Conservation (phyloP, 2,113 vertebrate genomes). For the Labeo catla region DNA sequence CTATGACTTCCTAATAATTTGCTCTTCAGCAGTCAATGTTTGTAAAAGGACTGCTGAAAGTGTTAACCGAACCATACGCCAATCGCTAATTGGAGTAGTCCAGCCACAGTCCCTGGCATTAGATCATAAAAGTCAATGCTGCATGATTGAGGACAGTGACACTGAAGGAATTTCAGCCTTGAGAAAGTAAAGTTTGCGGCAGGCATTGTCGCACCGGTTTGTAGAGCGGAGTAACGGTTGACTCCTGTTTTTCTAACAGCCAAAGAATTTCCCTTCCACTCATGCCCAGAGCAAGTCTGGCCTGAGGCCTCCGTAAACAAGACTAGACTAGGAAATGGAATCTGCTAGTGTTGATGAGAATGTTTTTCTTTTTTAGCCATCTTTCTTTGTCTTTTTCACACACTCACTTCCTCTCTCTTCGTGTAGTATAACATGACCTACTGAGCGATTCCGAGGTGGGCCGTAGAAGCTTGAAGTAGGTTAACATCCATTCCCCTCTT, state of each 20-base stretch:
- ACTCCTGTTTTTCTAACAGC: slow-evolving; percentile 33
- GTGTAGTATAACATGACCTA: slow-evolving; percentile 1
- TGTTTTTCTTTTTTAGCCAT: slow-evolving; percentile 7
- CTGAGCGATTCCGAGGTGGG: neutral
- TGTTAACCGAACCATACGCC: slow-evolving; percentile 23
- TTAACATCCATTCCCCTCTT: slow-evolving; percentile 6
- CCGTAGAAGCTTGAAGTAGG: neutral
- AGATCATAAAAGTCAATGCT: slow-evolving; percentile 25
- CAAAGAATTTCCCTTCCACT: slow-evolving; percentile 41
- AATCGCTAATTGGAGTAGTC: slow-evolving; percentile 37
- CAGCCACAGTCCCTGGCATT: neutral
- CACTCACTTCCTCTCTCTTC: neutral
- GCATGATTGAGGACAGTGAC: neutral
- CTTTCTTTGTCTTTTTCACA: neutral
- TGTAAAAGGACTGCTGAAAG: slow-evolving; percentile 47
- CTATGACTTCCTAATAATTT: slow-evolving; percentile 28
- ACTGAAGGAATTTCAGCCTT: slow-evolving; percentile 2
- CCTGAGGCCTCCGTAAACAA: slow-evolving; percentile 33
- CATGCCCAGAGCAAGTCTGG: slow-evolving; percentile 33
- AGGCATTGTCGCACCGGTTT: neutral
- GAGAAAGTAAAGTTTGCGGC: slow-evolving; percentile 4
- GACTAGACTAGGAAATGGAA: slow-evolving; percentile 21
- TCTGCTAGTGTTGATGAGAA: neutral
- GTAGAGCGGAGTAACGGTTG: slow-evolving; percentile 12
- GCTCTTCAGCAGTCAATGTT: slow-evolving; percentile 30